Conservation (phyloP, 2,113 vertebrate species). For the Brienomyrus brachyistius region DNA sequence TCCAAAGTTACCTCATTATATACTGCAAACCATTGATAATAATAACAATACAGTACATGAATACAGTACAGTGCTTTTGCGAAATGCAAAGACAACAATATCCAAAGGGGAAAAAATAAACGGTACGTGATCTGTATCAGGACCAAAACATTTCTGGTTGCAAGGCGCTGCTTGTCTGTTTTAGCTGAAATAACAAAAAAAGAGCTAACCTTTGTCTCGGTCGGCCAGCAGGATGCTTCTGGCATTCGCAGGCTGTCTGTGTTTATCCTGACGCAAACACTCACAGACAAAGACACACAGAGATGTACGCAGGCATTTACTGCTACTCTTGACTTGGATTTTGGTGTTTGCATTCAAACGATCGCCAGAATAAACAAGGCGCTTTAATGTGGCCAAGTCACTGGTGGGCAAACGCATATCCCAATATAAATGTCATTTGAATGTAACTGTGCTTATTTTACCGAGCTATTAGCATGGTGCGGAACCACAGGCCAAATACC, state of each 20-base stretch:
- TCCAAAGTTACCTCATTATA: not conserved
- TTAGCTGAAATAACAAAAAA: not conserved
- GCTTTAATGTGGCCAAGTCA: not conserved
- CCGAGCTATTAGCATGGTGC: not conserved
- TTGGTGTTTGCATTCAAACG: not conserved
- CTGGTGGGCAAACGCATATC: not conserved
- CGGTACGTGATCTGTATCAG: not conserved
- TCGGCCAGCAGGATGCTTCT: not conserved
- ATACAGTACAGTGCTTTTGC: not conserved
- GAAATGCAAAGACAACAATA: not conserved
- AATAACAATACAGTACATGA: not conserved
- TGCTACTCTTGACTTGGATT: not conserved
- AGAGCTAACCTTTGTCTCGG: not conserved
- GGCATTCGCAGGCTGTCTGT: not conserved
- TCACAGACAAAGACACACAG: not conserved
- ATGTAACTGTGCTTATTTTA: not conserved
- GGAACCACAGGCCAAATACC: not conserved
- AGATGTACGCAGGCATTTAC: not conserved
- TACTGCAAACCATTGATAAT: not conserved
- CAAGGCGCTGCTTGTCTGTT: not conserved
- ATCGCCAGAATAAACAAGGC: not conserved
- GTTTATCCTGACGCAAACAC: not conserved
- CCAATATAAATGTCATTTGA: not conserved
- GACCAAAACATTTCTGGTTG: not conserved
- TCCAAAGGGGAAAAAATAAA: not conserved